These are phyloP conservation scores for Acrossocheilus fasciatus DNA, from an alignment of 2,797 vertebrate species.

Conservation along the genomic window DNA sequence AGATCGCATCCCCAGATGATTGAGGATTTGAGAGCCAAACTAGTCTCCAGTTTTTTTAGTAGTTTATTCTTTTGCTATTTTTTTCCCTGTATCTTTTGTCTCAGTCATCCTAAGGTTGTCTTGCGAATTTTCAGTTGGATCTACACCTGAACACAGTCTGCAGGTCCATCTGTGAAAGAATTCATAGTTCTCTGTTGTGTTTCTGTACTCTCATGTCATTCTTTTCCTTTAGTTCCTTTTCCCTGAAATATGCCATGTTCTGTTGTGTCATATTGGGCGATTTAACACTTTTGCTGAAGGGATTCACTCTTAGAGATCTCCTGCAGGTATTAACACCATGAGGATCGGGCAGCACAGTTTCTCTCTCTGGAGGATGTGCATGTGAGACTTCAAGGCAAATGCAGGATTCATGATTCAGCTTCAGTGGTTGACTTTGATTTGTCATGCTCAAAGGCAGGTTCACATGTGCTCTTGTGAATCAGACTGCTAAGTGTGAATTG, in stretches of 20 bases:
- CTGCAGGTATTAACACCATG: background rate
- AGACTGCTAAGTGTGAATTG: background rate
- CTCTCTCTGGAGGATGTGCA: background rate
- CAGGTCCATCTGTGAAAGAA: background rate
- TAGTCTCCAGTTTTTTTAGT: background rate
- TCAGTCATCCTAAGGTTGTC: background rate
- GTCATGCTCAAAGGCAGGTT: background rate
- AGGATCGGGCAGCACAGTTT: background rate
- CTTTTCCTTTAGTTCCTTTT: background rate
- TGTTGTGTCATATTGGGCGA: background rate
- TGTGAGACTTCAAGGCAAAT: background rate
- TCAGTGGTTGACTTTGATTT: background rate
- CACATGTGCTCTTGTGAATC: background rate
- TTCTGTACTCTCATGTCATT: background rate
- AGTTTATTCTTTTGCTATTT: background rate
- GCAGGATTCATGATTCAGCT: background rate
- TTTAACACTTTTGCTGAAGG: background rate
- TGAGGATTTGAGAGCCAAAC: background rate
- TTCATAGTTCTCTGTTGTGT: background rate
- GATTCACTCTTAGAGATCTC: background rate
- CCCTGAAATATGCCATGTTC: background rate
- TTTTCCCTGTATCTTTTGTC: background rate
- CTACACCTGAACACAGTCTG: background rate
- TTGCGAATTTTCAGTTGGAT: background rate
- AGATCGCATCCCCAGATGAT: background rate